Conservation (phyloP, 1,140 invertebrate species). For the Mamestra configurata region DNA sequence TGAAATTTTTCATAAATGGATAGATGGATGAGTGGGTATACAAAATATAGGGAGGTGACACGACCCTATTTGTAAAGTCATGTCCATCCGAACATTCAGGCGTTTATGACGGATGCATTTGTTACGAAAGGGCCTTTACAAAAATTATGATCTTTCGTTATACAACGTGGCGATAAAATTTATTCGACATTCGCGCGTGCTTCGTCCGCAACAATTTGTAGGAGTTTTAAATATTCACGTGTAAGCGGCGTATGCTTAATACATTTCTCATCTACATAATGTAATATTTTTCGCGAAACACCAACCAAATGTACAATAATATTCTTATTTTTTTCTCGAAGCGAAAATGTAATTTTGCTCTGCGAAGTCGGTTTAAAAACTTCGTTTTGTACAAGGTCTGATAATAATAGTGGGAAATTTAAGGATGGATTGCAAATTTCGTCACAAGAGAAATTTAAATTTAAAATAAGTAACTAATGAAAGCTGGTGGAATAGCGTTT, state of each 20-base stretch:
- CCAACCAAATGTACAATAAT: slow-evolving; percentile 60
- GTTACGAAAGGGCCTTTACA: slow-evolving; percentile 61
- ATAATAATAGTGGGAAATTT: background rate
- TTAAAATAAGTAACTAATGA: too few relatives aligned
- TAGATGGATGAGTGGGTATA: too few relatives aligned
- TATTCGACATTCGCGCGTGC: slow-evolving; percentile 68
- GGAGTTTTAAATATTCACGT: slow-evolving; percentile 76
- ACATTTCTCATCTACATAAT: slow-evolving; percentile 72
- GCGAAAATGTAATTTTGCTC: slow-evolving; percentile 50
- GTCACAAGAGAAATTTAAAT: background rate
- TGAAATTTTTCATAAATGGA: too few relatives aligned
- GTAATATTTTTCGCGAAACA: slow-evolving; percentile 65
- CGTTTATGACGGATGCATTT: background rate
- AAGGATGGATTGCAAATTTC: background rate
- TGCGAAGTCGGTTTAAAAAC: background rate
- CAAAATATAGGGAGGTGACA: too few relatives aligned
- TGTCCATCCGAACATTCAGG: too few relatives aligned
- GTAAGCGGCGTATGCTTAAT: slow-evolving; percentile 67
- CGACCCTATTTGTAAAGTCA: too few relatives aligned
- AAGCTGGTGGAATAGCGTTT: too few relatives aligned
- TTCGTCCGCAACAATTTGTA: slow-evolving; percentile 71
- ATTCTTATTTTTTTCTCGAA: slow-evolving; percentile 56
- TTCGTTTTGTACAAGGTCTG: background rate
- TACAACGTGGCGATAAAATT: slow-evolving; percentile 69
- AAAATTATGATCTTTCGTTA: slow-evolving; percentile 80